Evolutionary conservation across 2,113 vertebrate genomes (phyloP).

Genomic region (Onychorhynchus coronatus): DNA sequence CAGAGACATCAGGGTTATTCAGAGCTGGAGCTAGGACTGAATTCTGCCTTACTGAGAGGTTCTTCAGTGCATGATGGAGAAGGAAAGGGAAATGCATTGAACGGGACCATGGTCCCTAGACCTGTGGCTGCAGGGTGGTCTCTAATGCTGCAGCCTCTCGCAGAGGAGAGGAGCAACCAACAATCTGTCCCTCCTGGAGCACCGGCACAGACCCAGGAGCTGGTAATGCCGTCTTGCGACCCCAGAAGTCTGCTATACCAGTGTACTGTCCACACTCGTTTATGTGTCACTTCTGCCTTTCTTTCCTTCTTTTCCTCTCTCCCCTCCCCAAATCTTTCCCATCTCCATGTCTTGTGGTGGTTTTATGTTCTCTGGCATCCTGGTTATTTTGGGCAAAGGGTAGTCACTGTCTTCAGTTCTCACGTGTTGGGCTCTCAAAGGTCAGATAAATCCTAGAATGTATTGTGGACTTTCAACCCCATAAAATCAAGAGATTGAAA

Average conservation of each 20-base stretch:
- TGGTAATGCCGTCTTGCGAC: background rate
- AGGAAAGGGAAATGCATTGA: background rate
- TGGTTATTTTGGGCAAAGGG: background rate
- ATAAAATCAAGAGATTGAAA: background rate
- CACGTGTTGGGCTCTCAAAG: background rate
- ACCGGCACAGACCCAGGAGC: background rate
- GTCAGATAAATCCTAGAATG: background rate
- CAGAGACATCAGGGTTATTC: background rate
- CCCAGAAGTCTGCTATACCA: background rate
- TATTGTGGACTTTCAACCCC: background rate
- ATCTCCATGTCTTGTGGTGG: background rate
- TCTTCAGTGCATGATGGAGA: background rate
- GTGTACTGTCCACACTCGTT: rapidly evolving
- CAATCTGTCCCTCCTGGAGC: background rate
- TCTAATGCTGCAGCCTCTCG: background rate
- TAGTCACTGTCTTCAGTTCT: background rate
- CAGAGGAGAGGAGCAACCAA: background rate
- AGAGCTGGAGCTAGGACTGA: background rate
- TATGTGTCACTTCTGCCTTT: background rate
- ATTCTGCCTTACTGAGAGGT: background rate
- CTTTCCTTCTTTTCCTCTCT: background rate
- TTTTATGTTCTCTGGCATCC: background rate
- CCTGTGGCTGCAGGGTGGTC: background rate
- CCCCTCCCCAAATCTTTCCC: background rate
- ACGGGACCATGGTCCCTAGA: rapidly evolving